Percentiles rank a stretch among this genome's conserved stretches.
Conservation (phyloP, 2,113 vertebrate genomes). For the Chamaetylas fuelleborni region DNA sequence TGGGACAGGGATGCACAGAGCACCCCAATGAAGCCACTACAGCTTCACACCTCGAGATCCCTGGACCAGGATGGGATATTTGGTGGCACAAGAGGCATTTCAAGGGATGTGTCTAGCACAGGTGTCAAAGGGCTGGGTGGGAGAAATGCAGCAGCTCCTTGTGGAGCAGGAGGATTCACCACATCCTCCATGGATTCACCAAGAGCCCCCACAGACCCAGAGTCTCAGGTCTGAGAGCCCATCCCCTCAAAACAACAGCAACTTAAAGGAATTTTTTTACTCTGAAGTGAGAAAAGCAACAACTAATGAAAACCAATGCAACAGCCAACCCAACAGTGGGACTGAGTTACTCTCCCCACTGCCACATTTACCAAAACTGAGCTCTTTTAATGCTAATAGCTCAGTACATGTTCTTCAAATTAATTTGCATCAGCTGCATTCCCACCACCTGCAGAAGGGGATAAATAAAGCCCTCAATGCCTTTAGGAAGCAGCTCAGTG, state of each 20-base stretch:
- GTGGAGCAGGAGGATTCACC: too few relatives aligned
- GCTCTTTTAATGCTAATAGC: neutral
- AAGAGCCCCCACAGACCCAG: rapidly evolving
- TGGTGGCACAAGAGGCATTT: neutral
- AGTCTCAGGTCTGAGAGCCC: neutral
- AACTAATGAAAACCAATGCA: neutral
- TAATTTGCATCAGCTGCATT: neutral
- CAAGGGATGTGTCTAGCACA: rapidly evolving
- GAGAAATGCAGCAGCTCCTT: neutral
- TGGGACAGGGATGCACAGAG: neutral
- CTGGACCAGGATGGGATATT: rapidly evolving
- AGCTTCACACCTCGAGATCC: neutral
- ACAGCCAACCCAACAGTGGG: rapidly evolving
- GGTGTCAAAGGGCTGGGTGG: neutral
- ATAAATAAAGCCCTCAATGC: neutral
- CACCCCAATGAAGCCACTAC: neutral
- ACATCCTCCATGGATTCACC: rapidly evolving
- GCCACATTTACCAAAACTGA: neutral
- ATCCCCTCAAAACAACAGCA: neutral
- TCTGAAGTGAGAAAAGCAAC: neutral
- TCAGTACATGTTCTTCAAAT: neutral
- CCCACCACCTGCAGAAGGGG: neutral
- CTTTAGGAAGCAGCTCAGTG: neutral
- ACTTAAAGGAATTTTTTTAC: neutral
- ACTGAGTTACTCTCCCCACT: neutral